Conservation (phyloP, 2,797 vertebrate genomes). For the Choloepus didactylus region DNA sequence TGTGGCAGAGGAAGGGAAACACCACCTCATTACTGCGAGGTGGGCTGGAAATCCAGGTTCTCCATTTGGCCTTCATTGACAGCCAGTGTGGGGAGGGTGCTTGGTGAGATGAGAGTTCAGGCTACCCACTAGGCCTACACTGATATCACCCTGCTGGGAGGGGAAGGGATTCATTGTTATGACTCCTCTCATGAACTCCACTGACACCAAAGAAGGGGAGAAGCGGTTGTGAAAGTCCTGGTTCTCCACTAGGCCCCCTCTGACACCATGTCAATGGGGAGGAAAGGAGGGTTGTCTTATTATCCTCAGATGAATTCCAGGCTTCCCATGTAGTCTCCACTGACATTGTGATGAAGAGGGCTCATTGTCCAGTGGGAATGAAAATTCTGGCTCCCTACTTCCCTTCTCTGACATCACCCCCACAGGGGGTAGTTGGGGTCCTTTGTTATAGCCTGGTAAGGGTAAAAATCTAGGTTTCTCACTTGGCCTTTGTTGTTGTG, state of each 20-base stretch:
- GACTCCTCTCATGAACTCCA: neutral
- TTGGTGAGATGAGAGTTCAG: neutral
- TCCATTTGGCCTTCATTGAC: neutral
- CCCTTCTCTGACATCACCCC: neutral
- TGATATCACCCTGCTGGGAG: neutral
- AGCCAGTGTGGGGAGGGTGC: neutral
- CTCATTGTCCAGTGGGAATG: constrained; percentile 20
- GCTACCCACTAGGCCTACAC: neutral
- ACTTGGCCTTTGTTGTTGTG: constrained; percentile 37
- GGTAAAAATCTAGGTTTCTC: neutral
- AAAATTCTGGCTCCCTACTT: constrained; percentile 5
- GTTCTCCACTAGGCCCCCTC: neutral
- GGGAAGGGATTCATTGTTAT: neutral
- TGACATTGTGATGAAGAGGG: neutral
- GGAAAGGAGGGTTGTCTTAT: neutral
- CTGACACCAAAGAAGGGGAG: neutral
- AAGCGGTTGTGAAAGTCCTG: neutral
- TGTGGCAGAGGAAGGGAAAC: neutral
- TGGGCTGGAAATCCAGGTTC: constrained; percentile 29
- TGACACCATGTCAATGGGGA: neutral
- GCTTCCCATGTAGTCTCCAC: neutral
- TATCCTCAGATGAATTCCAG: constrained; percentile 1
- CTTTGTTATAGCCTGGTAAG: neutral
- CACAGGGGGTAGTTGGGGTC: neutral
- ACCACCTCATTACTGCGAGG: neutral